Evolutionary conservation across 2,113 vertebrate species (phyloP).

Genomic region (sheep (Ovis aries)): DNA sequence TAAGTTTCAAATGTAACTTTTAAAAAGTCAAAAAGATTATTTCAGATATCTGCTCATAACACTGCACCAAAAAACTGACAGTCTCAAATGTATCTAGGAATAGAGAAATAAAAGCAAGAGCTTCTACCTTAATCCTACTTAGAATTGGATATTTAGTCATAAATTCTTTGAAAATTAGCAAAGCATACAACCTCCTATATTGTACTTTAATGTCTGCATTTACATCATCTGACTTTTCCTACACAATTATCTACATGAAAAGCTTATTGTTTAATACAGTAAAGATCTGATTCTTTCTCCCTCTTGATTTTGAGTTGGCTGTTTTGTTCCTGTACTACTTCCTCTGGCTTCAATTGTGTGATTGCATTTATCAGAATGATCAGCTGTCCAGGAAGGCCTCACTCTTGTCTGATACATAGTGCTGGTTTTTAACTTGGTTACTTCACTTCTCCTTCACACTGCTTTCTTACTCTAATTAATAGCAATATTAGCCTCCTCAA

Average conservation of each 20-base stretch:
- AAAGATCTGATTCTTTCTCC: neutral
- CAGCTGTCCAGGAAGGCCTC: neutral
- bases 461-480: neutral
- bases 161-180: neutral
- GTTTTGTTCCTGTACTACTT: neutral
- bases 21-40: neutral
- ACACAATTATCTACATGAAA: neutral
- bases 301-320: neutral
- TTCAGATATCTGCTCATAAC: neutral
- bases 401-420: neutral
- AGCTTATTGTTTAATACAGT: neutral
- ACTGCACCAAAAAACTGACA: neutral
- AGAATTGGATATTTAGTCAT: neutral
- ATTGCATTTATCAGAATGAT: neutral
- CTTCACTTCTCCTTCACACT: neutral
- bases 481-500: neutral
- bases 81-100: neutral
- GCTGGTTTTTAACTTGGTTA: neutral
- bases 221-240: neutral
- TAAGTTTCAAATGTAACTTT: neutral
- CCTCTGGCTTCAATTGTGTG: neutral
- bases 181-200: neutral
- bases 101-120: neutral
- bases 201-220: neutral
- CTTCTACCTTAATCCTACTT: neutral